phyloP scores from a whole-genome alignment of 2,888 invertebrate genomes.

The Masnerella sp. region DNA sequence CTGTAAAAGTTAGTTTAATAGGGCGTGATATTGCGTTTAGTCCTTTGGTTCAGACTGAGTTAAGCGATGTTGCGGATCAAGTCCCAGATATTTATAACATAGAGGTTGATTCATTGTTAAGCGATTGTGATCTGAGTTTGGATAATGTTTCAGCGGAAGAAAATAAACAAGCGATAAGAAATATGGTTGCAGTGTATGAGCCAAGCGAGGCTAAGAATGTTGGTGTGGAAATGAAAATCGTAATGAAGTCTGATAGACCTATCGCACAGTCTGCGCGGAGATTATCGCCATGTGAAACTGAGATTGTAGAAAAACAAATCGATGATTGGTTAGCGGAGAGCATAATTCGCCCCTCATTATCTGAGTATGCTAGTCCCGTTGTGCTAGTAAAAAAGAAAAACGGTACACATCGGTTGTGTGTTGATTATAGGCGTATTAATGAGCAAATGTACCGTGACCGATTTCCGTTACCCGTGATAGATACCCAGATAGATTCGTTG shows the following conservation, averaged over 20 bases:
- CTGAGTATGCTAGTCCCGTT: slow-evolving; percentile 9
- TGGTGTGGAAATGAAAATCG: slow-evolving; percentile 2
- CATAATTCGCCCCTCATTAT: slow-evolving; percentile 5
- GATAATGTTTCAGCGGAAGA: slow-evolving; percentile 2
- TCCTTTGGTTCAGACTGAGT: background rate
- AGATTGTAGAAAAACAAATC: slow-evolving; percentile 2
- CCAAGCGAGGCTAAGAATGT: slow-evolving; percentile 1
- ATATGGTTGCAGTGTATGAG: background rate
- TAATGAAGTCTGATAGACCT: slow-evolving; percentile 9
- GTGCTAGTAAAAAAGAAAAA: slow-evolving; percentile 6
- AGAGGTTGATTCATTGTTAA: background rate
- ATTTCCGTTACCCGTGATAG: slow-evolving; percentile 55
- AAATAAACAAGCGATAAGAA: slow-evolving; percentile 1
- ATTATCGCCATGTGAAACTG: slow-evolving; percentile 7
- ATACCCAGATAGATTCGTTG: slow-evolving; percentile 53
- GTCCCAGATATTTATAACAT: slow-evolving; percentile 12
- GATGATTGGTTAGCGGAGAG: slow-evolving; percentile 3
- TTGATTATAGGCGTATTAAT: background rate
- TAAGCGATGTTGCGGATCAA: background rate
- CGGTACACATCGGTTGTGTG: slow-evolving; percentile 7
- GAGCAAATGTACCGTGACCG: slow-evolving; percentile 36
- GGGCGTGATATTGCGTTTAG: slow-evolving; percentile 8
- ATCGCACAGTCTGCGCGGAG: slow-evolving; percentile 17
- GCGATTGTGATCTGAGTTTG: background rate
- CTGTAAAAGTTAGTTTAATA: background rate